These are phyloP conservation scores for Calonectris borealis DNA, from an alignment of 2,113 vertebrate genomes.

Conservation along the genomic window DNA sequence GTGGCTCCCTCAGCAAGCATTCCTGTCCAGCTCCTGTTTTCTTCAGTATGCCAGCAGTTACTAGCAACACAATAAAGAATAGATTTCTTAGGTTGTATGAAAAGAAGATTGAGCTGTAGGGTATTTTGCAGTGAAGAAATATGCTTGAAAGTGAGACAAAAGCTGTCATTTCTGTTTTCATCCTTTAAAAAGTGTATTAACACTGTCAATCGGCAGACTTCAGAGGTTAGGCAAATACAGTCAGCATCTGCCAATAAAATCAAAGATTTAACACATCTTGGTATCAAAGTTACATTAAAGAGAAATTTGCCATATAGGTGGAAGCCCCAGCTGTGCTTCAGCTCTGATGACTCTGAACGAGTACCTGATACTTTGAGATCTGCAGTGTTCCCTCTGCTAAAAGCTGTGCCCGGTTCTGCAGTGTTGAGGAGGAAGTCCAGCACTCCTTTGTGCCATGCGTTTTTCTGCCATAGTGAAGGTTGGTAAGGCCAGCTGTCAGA, in stretches of 20 bases:
- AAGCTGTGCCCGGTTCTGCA: background rate
- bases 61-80: constrained; percentile 42
- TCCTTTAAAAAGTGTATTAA: constrained; percentile 58
- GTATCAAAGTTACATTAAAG: constrained; percentile 39
- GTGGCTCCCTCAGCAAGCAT: background rate
- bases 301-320: background rate
- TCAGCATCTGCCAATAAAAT: constrained; percentile 61
- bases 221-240: constrained; percentile 59
- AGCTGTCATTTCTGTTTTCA: constrained; percentile 67
- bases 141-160: constrained; percentile 60
- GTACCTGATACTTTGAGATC: background rate
- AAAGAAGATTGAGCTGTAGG: constrained; percentile 25
- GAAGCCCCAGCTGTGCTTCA: background rate
- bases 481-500: background rate
- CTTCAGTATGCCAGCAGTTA: background rate
- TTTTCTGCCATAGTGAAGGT: background rate
- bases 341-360: background rate
- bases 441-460: fast-evolving
- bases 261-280: constrained; percentile 45
- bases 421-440: background rate
- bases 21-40: background rate
- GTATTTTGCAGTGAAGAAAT: constrained; percentile 39
- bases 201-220: constrained; percentile 59
- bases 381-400: background rate
- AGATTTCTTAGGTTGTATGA: constrained; percentile 19